Evolutionary conservation across 2,113 vertebrate species (phyloP), one percentile per base, ranked within the genome.

Genomic region (Microtus richardsoni): DNA sequence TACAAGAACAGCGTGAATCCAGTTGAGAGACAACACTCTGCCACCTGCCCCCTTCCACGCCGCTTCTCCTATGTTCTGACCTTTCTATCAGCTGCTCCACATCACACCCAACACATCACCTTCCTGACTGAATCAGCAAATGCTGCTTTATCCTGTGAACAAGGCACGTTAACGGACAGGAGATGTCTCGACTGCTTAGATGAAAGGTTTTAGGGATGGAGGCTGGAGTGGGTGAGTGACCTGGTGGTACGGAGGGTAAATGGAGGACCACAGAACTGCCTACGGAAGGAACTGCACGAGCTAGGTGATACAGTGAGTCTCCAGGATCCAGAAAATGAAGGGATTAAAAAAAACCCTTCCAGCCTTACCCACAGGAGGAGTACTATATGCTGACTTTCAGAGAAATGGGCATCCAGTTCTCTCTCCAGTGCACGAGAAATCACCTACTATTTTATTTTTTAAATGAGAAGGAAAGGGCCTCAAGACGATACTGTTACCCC

Each of bases 171-270:
- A 87, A 70, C 21, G 1, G 41, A 78, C 28, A 90, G 75, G 58
- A 84, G n/a, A 26, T 19, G 19, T 7, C 13, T 70, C 68, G 39
- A 44, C 60, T 52, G 77, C 66, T n/a, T 3, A 82, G 79, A 60
- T 19, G 7, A 52, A 14, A 7, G 41, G 39, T 44, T 3, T 13
- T 7, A 62, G 1, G 7, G 54, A 54, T 60, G 39, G 47, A 28
- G 39, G 26, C 2, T 62, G 21, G 33, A 36, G 3, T 10, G 30
- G 24, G 1, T 24, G 11, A 58, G 36, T 82, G 52, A 39, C 36
- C 1, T 39, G 14, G 36, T 21, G 0, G 13, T 16, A 10, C 19
- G 0, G 66, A 14, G 49, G 4, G 30, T 14, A 47, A 33, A 26
- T 11, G 77, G 7, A 47, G 41, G 74, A 44, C 36, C 2, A 10